Evolutionary conservation across 1,140 invertebrate species (phyloP).

Genomic region (Telenomus remus): DNA sequence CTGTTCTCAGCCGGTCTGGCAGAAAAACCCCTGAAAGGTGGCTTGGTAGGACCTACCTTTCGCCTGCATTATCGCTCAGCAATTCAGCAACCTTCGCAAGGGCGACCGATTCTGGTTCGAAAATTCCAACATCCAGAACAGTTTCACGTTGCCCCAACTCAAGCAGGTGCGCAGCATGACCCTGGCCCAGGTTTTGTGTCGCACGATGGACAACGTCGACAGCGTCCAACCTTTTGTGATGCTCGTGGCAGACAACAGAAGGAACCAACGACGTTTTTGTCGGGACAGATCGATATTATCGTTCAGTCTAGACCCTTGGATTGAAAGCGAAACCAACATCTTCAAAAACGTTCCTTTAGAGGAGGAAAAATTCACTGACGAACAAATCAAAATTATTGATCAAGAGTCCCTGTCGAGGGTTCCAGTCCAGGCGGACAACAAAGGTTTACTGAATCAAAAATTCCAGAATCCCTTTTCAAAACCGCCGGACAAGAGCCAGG

Average conservation of each 20-base stretch:
- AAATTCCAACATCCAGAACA: slow-evolving; percentile 83
- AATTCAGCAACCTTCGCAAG: slow-evolving; percentile 90
- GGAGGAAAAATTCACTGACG: slow-evolving; percentile 6
- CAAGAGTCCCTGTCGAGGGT: slow-evolving; percentile 29
- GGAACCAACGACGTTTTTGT: slow-evolving; percentile 81
- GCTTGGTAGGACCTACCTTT: slow-evolving; percentile 95
- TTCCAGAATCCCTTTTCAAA: slow-evolving; percentile 25
- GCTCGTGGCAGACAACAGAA: slow-evolving; percentile 78
- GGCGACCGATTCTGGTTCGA: slow-evolving; percentile 97
- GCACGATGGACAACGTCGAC: slow-evolving; percentile 85
- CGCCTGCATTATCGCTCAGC: slow-evolving; percentile 95
- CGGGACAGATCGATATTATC: slow-evolving; percentile 81
- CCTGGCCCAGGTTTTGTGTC: slow-evolving; percentile 90
- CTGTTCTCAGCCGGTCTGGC: slow-evolving; percentile 92
- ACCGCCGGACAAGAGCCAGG: slow-evolving; percentile 6
- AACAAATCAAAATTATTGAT: slow-evolving; percentile 2
- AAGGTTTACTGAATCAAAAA: slow-evolving; percentile 27
- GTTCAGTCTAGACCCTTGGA: slow-evolving; percentile 81
- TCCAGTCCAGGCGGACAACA: slow-evolving; percentile 14
- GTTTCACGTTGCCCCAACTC: slow-evolving; percentile 89
- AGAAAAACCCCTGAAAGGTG: slow-evolving; percentile 87
- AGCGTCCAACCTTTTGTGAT: slow-evolving; percentile 86
- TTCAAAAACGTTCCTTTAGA: background rate
- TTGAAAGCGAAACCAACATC: slow-evolving; percentile 60
- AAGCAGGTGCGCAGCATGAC: slow-evolving; percentile 87